Evolutionary conservation across 1,140 invertebrate genomes (phyloP).

Genomic region (Drosophila funebris): DNA sequence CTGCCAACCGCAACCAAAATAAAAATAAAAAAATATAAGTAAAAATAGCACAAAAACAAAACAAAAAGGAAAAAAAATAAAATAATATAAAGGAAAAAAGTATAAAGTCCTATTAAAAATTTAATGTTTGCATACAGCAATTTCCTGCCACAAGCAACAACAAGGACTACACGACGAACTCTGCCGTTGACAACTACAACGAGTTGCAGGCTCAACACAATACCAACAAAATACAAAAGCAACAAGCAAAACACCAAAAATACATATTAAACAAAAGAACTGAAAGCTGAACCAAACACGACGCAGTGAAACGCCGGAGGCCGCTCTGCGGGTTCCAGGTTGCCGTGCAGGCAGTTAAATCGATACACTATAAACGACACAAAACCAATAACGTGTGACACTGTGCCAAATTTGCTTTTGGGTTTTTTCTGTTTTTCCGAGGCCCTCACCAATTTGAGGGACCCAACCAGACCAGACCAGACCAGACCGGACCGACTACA

Average conservation of each 20-base stretch:
- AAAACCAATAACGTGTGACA: constrained; percentile 70
- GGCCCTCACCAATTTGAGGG: not conserved
- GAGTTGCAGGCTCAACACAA: constrained; percentile 39
- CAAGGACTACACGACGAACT: constrained; percentile 15
- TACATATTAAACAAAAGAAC: not conserved
- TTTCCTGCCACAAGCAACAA: constrained; percentile 56
- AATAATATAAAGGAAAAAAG: constrained; percentile 4
- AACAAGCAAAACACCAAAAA: constrained; percentile 1
- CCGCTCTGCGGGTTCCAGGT: constrained; percentile 59
- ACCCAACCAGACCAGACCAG: not conserved
- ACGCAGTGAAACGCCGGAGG: constrained; percentile 50
- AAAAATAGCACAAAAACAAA: constrained; percentile 1
- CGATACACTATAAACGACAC: constrained; percentile 73
- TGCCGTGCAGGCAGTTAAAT: constrained; percentile 64
- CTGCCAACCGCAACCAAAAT: constrained; percentile 18
- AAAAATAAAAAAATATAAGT: not conserved
- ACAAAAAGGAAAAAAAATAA: constrained; percentile 8
- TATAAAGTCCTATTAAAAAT: constrained; percentile 70
- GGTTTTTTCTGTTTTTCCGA: constrained; percentile 28
- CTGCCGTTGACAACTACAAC: constrained; percentile 69
- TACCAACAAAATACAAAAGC: constrained; percentile 8
- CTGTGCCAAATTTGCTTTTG: constrained; percentile 70
- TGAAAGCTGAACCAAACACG: constrained; percentile 51
- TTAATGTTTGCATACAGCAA: constrained; percentile 77
- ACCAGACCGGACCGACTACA: not conserved